phyloP scores from a whole-genome alignment of 2,797 vertebrate genomes.

The Sebastes glaucus region DNA sequence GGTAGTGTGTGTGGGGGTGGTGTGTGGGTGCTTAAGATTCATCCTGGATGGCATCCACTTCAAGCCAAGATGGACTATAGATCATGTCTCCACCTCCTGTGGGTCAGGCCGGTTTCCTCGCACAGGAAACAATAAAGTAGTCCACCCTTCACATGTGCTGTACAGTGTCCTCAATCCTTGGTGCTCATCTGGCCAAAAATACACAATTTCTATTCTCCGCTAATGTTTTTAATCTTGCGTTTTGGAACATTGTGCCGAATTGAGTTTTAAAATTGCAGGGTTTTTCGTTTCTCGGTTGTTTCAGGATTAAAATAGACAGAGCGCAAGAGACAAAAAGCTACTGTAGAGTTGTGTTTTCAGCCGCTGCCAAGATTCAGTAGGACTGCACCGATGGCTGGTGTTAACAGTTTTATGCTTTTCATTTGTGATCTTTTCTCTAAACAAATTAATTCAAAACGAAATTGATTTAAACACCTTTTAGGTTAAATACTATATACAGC shows the following conservation, averaged over 20 bases:
- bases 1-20: conserved; percentile 64
- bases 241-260: neutral
- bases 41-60: conserved; percentile 66
- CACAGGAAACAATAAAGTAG: conserved; percentile 43
- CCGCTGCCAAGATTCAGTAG: conserved; percentile 3
- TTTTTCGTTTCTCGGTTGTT: neutral
- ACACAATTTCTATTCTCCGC: neutral
- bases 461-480: neutral
- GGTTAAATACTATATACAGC: neutral
- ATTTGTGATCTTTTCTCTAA: neutral
- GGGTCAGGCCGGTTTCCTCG: conserved; percentile 37
- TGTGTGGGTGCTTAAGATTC: conserved; percentile 68
- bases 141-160: neutral
- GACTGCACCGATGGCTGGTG: neutral
- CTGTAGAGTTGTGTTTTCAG: neutral
- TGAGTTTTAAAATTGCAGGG: neutral
- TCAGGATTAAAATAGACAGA: conserved; percentile 17
- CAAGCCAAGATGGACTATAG: conserved; percentile 57
- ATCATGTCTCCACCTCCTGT: conserved; percentile 55
- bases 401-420: neutral
- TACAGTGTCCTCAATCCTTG: neutral
- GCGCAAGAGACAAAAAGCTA: neutral
- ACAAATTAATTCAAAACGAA: neutral
- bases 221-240: neutral
- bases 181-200: neutral